phyloP scores from a whole-genome alignment of 2,797 vertebrate genomes.

The Lophius americanus region DNA sequence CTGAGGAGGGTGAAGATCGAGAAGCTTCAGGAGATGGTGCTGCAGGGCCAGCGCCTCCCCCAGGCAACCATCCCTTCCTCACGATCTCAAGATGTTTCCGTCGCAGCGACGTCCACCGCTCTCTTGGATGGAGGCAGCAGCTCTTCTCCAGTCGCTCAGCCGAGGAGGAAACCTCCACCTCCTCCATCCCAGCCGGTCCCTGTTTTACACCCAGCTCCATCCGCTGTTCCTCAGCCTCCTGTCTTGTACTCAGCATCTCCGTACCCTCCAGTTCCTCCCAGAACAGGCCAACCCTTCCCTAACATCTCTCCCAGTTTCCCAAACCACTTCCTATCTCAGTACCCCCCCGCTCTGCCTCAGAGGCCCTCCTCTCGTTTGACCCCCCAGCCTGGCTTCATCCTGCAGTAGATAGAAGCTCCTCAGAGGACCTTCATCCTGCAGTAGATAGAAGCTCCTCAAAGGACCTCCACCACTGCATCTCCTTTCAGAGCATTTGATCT shows the following conservation, averaged over 20 bases:
- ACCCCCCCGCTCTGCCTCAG: slow-evolving; percentile 89
- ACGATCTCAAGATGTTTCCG: slow-evolving; percentile 68
- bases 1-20: slow-evolving; percentile 94
- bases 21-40: slow-evolving; percentile 95
- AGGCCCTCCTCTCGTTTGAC: slow-evolving; percentile 86
- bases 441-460: slow-evolving; percentile 52
- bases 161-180: slow-evolving; percentile 86
- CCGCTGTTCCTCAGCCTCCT: slow-evolving; percentile 64
- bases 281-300: slow-evolving; percentile 80
- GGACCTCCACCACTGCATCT: slow-evolving; percentile 20
- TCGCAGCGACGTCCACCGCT: slow-evolving; percentile 30
- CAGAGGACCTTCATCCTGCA: slow-evolving; percentile 50
- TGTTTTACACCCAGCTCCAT: slow-evolving; percentile 63
- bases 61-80: slow-evolving; percentile 64
- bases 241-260: slow-evolving; percentile 78
- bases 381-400: slow-evolving; percentile 93
- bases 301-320: slow-evolving; percentile 82
- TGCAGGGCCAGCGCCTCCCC: slow-evolving; percentile 86
- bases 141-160: slow-evolving; percentile 77
- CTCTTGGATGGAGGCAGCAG: slow-evolving; percentile 61
- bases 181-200: slow-evolving; percentile 86
- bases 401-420: slow-evolving; percentile 84
- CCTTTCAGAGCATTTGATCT: no score
- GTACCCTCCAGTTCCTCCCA: slow-evolving; percentile 91
- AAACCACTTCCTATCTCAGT: slow-evolving; percentile 80